Evolutionary conservation across 2,113 vertebrate species (phyloP).

Genomic region (Castor canadensis): DNA sequence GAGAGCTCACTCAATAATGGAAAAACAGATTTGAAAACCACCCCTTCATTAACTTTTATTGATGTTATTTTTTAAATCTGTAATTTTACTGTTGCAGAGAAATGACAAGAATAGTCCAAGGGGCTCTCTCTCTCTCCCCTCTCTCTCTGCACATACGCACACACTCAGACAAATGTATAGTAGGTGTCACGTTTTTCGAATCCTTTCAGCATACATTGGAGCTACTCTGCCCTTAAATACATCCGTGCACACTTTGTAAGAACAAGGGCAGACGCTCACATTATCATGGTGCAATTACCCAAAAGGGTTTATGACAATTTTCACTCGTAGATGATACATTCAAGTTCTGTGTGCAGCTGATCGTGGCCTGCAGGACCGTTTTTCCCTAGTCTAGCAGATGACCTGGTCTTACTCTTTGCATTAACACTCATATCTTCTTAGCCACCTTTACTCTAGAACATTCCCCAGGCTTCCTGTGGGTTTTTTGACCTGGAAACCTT

Average conservation of each 20-base stretch:
- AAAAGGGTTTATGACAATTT: rapidly evolving
- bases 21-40: rapidly evolving
- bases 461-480: no score
- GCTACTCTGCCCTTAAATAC: rapidly evolving
- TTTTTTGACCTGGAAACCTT: neutral
- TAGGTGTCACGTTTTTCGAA: rapidly evolving
- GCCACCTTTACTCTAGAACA: neutral
- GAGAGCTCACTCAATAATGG: neutral
- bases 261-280: neutral
- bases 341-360: rapidly evolving
- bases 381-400: neutral
- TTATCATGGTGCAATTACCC: rapidly evolving
- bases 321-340: rapidly evolving
- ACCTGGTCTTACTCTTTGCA: rapidly evolving
- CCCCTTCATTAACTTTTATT: neutral
- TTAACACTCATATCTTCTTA: no score
- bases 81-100: neutral
- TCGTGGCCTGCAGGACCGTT: no score
- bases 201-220: rapidly evolving
- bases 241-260: rapidly evolving
- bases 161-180: rapidly evolving
- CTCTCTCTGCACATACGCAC: neutral
- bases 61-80: neutral
- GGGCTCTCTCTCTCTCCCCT: neutral
- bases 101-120: rapidly evolving